Conservation (phyloP, 2,888 invertebrate species). For the Sylvicola cinctus region DNA sequence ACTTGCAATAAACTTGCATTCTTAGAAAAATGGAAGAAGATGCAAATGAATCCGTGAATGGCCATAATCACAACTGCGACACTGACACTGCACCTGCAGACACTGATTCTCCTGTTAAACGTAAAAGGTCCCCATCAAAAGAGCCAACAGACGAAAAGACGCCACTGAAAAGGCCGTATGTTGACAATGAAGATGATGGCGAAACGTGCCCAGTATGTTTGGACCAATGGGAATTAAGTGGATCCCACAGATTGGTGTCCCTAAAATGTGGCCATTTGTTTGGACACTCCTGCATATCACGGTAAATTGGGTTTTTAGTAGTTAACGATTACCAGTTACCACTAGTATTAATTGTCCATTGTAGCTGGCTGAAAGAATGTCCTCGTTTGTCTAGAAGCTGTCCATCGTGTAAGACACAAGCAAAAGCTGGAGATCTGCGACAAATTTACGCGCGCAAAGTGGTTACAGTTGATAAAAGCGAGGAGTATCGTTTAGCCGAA, state of each 20-base stretch:
- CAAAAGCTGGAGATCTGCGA: conserved; percentile 45
- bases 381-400: conserved; percentile 34
- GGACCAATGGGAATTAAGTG: conserved; percentile 71
- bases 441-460: conserved; percentile 59
- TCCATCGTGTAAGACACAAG: conserved; percentile 72
- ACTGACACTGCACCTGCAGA: too few species aligned
- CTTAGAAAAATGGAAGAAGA: too few species aligned
- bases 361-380: conserved; percentile 21
- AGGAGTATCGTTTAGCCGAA: conserved; percentile 37
- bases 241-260: conserved; percentile 67
- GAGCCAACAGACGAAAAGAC: too few species aligned
- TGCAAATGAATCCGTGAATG: too few species aligned
- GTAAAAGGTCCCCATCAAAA: too few species aligned
- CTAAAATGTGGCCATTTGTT: conserved; percentile 86
- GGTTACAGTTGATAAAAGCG: conserved; percentile 56
- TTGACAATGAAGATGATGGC: conserved; percentile 41
- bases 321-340: too few species aligned
- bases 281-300: conserved; percentile 56
- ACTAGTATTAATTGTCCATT: not conserved
- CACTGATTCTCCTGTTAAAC: too few species aligned
- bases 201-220: conserved; percentile 72
- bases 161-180: too few species aligned
- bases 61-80: too few species aligned
- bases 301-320: too few species aligned
- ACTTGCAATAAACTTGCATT: too few species aligned